Evolutionary conservation across 2,797 vertebrate species (phyloP), one percentile per base, ranked within the genome.

Genomic region (Streptopelia turtur): DNA sequence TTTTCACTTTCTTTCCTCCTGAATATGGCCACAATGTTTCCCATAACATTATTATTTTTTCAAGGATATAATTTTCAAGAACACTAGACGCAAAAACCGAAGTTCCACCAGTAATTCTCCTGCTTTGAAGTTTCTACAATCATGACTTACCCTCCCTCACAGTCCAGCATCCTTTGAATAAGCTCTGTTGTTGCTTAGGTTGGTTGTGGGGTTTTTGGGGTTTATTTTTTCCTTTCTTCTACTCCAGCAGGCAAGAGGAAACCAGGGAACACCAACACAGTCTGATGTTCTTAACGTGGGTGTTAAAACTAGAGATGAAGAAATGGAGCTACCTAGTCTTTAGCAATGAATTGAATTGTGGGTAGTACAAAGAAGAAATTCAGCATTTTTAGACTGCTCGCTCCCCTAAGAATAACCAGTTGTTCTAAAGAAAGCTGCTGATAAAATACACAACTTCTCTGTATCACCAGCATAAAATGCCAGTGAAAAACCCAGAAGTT

Each of bases 21-120:
- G 13, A 61, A n/a, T 8, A 76, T 0, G 8, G 49, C 22, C 70
- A 31, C 53, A 2, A 0, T 0, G 3, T 66, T 88, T 59, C 63
- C 18, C 11, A 4, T 3, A 45, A 10, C 20, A 72, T 4, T 61
- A 4, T 50, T 43, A 74, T 43, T 57, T 72, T 47, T 61, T 72
- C 41, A 66, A 74, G 24, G 7, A 71, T 28, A 65, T 1, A 3
- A 23, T 69, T 74, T 59, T 60, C 22, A 56, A 41, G 53, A 89
- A 69, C 12, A 55, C 6, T 25, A 28, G 18, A 53, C 2, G 6
- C 15, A 83, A 82, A 83, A 71, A 21, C 8, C 11, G 1, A 88
- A 83, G 24, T 47, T 68, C 9, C 8, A 6, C 11, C 64, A 57
- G 13, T 45, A 68, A 37, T 64, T 60, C 23, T 56, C 28, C 69